A percentile compares a stretch with the other conserved stretches of the same genome.
phyloP scores from a whole-genome alignment of 2,113 vertebrate genomes.

The Carassius gibelio region DNA sequence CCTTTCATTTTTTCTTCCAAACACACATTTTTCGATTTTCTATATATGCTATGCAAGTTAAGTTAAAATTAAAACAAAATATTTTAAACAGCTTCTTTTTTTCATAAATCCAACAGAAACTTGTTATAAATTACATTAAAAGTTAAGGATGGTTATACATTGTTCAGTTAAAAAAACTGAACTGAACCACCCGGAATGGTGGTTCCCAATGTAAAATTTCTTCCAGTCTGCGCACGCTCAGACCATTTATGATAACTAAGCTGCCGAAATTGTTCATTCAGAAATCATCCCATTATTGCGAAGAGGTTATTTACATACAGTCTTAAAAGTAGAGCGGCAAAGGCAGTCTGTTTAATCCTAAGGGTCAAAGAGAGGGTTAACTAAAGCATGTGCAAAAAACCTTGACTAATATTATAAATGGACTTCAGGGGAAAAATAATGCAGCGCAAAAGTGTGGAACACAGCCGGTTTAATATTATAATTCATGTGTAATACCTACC shows the following conservation, averaged over 20 bases:
- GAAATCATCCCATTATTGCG: neutral
- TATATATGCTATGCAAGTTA: too few relatives aligned
- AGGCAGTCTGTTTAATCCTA: conserved; percentile 5
- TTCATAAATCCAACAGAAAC: neutral
- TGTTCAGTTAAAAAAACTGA: too few relatives aligned
- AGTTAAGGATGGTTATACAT: too few relatives aligned
- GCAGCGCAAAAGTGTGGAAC: neutral
- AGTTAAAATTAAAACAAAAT: neutral
- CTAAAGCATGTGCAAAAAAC: neutral
- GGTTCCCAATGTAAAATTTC: neutral
- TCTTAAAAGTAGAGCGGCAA: neutral
- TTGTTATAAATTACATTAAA: too few relatives aligned
- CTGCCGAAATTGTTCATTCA: neutral
- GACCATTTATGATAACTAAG: neutral
- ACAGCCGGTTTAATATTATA: neutral
- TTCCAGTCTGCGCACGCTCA: neutral
- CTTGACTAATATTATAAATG: neutral
- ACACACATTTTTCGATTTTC: too few relatives aligned
- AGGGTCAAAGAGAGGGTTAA: neutral
- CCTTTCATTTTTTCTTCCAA: too few relatives aligned
- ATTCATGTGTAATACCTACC: conserved; percentile 3
- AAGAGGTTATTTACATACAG: neutral
- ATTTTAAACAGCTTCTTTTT: neutral
- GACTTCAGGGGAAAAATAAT: neutral
- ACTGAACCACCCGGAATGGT: neutral